Evolutionary conservation across 1,140 invertebrate species (phyloP), one percentile per base, ranked within the genome.

Genomic region (Drosophila serrata): DNA sequence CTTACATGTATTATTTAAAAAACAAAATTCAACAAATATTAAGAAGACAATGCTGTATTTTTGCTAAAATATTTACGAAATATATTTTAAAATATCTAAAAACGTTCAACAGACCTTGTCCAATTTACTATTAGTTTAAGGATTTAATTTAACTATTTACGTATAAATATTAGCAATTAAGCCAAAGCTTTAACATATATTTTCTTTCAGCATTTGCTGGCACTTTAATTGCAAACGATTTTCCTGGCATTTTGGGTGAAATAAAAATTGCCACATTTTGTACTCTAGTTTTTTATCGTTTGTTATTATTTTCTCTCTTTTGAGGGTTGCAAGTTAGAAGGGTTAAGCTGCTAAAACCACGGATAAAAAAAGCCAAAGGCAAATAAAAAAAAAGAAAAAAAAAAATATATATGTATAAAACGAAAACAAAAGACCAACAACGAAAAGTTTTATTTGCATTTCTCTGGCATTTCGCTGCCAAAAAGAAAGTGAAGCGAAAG

Each of bases 371-470:
- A 42, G n/a, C 55, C 35, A 29, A 63, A 60, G 64, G 61, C 33
- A 55, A 51, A 61, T 17, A 45, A n/a, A 33, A 12, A 13, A 17
- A 61, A 12, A 37, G n/a, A 43, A 29, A 43, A 58, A 74, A 80
- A 70, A 40, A 64, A 22, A 53, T 63, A 58, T 24, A 24, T 24
- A 3, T 24, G 4, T 24, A 24, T 24, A 58, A 60, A 57, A 40
- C n/a, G 37, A 62, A 55, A 68, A 67, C 43, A 59, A 64, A 64
- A 59, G 53, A 68, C 45, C 51, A 48, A 72, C 35, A 68, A 67
- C 45, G 62, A 69, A 88, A 90, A 90, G 81, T 88, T 88, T 84
- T 88, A 81, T 88, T 88, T 88, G 84, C 80, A 88, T 88, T 88
- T 88, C 73, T 77, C 76, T 82, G 84, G 73, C 76, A 84, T 78